These are phyloP conservation scores for Caradrina clavipalpis DNA, from an alignment of 2,888 invertebrate genomes.

Conservation along the genomic window DNA sequence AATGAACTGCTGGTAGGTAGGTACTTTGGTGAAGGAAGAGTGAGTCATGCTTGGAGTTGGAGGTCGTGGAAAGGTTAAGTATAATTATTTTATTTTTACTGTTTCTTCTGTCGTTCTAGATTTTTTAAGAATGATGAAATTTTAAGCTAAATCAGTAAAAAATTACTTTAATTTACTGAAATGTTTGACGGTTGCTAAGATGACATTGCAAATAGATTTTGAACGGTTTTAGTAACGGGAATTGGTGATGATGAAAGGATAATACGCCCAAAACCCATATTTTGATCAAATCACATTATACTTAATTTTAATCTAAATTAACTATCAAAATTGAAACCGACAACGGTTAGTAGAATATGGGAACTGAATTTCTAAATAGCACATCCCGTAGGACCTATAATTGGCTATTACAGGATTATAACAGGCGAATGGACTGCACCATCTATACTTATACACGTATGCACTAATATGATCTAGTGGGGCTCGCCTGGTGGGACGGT, in stretches of 20 bases:
- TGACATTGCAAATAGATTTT: too few relatives aligned
- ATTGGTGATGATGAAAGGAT: too few relatives aligned
- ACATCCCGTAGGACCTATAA: slow-evolving; percentile 15
- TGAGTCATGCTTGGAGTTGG: slow-evolving; percentile 11
- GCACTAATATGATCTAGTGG: slow-evolving; percentile 31
- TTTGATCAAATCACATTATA: too few relatives aligned
- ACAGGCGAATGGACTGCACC: slow-evolving; percentile 8
- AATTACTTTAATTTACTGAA: too few relatives aligned
- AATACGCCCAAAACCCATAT: too few relatives aligned
- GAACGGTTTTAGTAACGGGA: too few relatives aligned
- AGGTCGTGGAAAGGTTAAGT: background rate
- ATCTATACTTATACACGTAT: slow-evolving; percentile 31
- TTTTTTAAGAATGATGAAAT: too few relatives aligned
- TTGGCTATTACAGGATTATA: slow-evolving; percentile 46
- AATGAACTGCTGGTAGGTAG: slow-evolving; percentile 30
- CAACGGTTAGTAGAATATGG: background rate
- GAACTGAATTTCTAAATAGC: background rate
- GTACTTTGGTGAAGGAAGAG: slow-evolving; percentile 13
- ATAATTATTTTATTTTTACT: too few relatives aligned
- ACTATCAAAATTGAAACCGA: background rate
- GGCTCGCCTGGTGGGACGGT: background rate
- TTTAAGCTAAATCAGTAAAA: too few relatives aligned
- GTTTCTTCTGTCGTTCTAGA: too few relatives aligned
- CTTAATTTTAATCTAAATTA: background rate
- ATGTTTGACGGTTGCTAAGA: too few relatives aligned